Base-by-base conservation (phyloP, 2,888 invertebrate genomes). In the Aromia moschata region DNA sequence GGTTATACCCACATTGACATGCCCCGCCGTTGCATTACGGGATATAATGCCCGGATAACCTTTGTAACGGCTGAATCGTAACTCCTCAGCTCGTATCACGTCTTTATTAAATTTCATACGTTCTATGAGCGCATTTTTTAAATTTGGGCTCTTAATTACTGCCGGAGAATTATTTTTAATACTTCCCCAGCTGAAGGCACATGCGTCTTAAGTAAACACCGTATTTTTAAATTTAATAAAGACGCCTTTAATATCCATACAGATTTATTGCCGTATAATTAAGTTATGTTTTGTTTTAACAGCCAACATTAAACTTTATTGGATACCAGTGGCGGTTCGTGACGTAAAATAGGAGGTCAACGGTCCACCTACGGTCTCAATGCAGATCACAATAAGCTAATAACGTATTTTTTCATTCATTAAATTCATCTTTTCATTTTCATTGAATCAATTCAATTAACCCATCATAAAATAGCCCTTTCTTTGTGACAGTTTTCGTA, bases 1-100 rank as follows among this genome's bases (percentile, higher is more conserved):
- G 37, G 49, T 49, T 49, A 30, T 25, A 49, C n/a, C n/a, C n/a
- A n/a, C n/a, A 49, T 49, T 49, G 49, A 49, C 30, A 38, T 38
- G 49, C 11, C 25, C 14, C 18, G 18, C 18, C 37, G 17, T 47
- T 15, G 25, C 15, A n/a, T 25, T 38, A 12, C 16, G 18, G 25
- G 12, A 9, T 38, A 49, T 30, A 49, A 49, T 14, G 9, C 12
- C n/a, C 11, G n/a, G 25, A 18, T 20, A 49, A 38, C 20, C 33
- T 49, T 37, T 25, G 25, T 47, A 38, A 15, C 15, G 38, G 1
- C 20, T 15, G 18, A 38, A 37, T 49, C 49, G 30, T 25, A 47
- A 36, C 36, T 43, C 11, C 25, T 33, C 2, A 17, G 33, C n/a
- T 17, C 18, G 25, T 25, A 18, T 30, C 25, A n/a, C 15, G 49